Conservation (phyloP, 2,797 vertebrate genomes). For the Bradypodion pumilum region DNA sequence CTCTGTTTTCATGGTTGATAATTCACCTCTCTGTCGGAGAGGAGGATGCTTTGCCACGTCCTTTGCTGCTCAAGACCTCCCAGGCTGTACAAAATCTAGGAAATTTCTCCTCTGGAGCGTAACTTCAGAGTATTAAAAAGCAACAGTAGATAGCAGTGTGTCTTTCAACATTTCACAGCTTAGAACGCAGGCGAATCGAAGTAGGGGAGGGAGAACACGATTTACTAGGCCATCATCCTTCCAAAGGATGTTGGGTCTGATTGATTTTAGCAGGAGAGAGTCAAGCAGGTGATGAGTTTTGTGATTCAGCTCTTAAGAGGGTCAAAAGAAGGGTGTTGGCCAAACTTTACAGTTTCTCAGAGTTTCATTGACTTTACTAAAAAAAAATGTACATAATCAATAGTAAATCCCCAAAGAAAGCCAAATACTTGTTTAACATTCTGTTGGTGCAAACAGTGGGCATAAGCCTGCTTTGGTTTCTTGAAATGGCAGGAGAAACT, state of each 20-base stretch:
- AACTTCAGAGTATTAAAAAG: not conserved
- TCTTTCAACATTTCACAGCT: not conserved
- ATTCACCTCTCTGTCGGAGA: constrained; percentile 24
- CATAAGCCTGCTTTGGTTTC: not conserved
- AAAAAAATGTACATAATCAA: not conserved
- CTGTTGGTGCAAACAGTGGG: not conserved
- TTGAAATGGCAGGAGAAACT: no score
- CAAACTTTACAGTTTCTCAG: no score
- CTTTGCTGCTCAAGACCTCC: constrained; percentile 28
- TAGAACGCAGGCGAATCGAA: fast-evolving
- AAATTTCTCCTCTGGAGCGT: constrained; percentile 10
- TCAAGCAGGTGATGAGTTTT: not conserved
- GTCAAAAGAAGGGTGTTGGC: no score
- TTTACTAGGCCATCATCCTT: not conserved
- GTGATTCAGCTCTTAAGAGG: not conserved
- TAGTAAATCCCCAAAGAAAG: not conserved
- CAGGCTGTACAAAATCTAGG: constrained; percentile 10
- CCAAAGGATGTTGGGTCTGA: not conserved
- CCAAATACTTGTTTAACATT: not conserved
- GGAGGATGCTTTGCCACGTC: constrained; percentile 17
- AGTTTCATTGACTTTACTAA: not conserved
- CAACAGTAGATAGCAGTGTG: not conserved
- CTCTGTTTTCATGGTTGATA: constrained; percentile 57
- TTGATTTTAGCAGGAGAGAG: not conserved
- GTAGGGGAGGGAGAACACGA: not conserved